These are phyloP conservation scores for Ailuropoda melanoleuca DNA, from an alignment of 2,113 vertebrate species.

Conservation along the genomic window DNA sequence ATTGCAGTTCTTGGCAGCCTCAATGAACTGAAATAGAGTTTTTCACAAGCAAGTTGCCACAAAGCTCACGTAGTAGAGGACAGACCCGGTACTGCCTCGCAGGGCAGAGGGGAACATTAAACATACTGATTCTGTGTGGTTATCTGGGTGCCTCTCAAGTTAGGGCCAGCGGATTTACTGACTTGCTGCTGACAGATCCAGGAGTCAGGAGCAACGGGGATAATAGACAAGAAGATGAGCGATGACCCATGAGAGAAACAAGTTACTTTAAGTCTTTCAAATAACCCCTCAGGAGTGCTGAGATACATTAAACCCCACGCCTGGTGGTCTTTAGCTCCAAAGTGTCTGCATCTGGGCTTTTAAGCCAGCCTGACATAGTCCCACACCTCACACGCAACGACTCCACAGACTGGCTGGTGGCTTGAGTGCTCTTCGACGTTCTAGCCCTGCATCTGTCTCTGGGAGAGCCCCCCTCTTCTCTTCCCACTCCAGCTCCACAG, in stretches of 20 bases:
- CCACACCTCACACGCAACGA: fast-evolving
- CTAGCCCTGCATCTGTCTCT: neutral
- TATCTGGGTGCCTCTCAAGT: neutral
- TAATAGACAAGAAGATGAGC: neutral
- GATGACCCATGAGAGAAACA: neutral
- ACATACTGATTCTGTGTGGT: neutral
- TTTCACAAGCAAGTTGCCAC: neutral
- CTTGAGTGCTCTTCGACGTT: neutral
- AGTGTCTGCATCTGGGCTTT: neutral
- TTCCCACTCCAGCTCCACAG: too few species aligned
- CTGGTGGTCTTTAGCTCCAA: neutral
- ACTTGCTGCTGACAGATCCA: neutral
- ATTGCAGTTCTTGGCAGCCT: neutral
- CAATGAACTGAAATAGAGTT: neutral
- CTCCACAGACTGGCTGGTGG: neutral
- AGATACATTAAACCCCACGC: neutral
- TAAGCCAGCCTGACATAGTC: neutral
- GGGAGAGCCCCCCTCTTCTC: neutral
- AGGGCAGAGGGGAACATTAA: neutral
- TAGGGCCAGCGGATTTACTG: neutral
- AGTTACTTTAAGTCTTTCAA: neutral
- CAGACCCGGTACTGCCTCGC: neutral
- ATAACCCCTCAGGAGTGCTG: neutral
- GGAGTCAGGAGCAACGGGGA: neutral
- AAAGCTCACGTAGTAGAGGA: neutral